A percentile compares a stretch with the other conserved stretches of the same genome.
Conservation (phyloP, 2,888 invertebrate species). For the Trachelus stipa region DNA sequence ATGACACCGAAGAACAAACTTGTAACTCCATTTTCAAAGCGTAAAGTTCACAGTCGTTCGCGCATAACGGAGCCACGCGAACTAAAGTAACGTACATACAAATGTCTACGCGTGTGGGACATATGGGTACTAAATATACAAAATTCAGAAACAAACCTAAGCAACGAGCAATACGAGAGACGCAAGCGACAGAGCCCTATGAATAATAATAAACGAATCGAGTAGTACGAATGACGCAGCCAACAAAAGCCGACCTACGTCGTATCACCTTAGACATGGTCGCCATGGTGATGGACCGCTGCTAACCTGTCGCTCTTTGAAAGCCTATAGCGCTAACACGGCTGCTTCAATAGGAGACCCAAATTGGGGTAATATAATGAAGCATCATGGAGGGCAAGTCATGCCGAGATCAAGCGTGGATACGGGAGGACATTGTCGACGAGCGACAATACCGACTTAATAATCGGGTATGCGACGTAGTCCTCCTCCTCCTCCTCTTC, state of each 20-base stretch:
- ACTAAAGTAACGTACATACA: no score
- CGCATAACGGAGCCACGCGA: not conserved
- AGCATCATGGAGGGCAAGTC: conserved; percentile 2
- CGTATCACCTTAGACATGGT: not conserved
- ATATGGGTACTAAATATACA: not conserved
- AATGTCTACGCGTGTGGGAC: no score
- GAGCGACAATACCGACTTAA: conserved; percentile 3
- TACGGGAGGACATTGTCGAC: conserved; percentile 3
- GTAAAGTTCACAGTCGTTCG: not conserved
- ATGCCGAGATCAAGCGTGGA: not conserved
- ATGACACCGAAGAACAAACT: not conserved
- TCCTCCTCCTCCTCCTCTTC: not conserved
- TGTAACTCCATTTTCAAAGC: not conserved
- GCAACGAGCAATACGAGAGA: not conserved
- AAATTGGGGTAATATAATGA: conserved; percentile 6
- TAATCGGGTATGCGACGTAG: not conserved
- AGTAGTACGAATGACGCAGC: not conserved
- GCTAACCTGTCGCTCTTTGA: not conserved
- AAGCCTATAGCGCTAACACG: not conserved
- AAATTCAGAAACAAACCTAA: not conserved
- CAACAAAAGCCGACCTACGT: not conserved
- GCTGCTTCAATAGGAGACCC: not conserved
- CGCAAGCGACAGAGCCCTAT: not conserved
- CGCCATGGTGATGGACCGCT: not conserved
- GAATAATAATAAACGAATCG: not conserved